Base-by-base conservation (phyloP, 2,797 vertebrate genomes). In the Syndactyla subalaris region DNA sequence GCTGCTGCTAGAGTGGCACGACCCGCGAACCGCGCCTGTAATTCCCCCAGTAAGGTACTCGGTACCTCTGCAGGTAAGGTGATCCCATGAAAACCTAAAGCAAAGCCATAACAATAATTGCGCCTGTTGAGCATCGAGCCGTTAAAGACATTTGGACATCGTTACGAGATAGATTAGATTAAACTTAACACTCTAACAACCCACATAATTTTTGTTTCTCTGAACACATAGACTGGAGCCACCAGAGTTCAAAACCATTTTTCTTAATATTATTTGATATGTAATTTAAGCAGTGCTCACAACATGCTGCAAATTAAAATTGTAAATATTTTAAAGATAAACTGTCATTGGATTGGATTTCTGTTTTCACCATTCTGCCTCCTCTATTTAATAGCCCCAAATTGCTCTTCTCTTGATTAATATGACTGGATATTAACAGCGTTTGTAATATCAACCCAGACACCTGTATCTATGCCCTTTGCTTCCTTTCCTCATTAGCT, bases 1-100 rank as follows among this genome's bases (percentile, higher is more conserved):
- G 21, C n/a, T 19, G 80, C 66, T 46, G 14, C 52, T 17, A 2
- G 23, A 4, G 12, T 2, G 38, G 43, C 59, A 3, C 43, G 2
- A 3, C 59, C 66, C 7, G 12, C 51, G 1, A 9, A 2, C 48
- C 5, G 8, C 17, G 3, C 26, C 12, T 1, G 2, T 49, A 24
- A 54, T 13, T 26, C 29, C 14, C 8, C 24, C 45, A 0, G 36
- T 55, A 8, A n/a, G 48, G 63, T 24, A 19, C 32, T 36, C 27
- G 1, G 43, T n/a, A 2, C 8, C 52, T 26, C 79, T 29, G 41
- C 85, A 88, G 76, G 82, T 80, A 74, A 79, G 65, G 59, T 9
- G 10, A 2, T 12, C 12, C 5, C 19, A 41, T 46, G 39, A 24
- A 73, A 86, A 70, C 21, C 5, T 85, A 1, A 62, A 39, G 41